Evolutionary conservation across 35 echinoderm and acorn worm species (phyloP).

Genomic region (Holothuria glaberrima): DNA sequence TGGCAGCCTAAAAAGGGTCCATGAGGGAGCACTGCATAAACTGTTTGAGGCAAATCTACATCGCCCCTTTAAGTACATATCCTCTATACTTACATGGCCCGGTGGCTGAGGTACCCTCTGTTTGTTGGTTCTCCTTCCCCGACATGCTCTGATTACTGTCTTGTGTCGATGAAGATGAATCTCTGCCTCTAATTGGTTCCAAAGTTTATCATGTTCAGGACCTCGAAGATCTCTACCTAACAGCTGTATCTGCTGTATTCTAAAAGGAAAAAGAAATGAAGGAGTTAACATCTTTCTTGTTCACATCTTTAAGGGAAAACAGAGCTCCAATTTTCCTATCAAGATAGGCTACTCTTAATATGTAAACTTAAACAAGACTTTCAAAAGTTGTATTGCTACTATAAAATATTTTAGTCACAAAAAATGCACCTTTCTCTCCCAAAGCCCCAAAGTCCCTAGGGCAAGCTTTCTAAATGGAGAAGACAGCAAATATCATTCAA

Average conservation of each 20-base stretch:
- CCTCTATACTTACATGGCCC: constrained; percentile 80
- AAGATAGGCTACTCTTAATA: too few species aligned
- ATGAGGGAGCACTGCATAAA: too few species aligned
- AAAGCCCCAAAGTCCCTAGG: too few species aligned
- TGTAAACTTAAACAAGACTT: too few species aligned
- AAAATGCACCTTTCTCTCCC: too few species aligned
- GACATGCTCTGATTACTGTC: constrained; percentile 88
- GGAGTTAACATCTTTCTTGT: neutral
- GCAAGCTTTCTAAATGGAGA: too few species aligned
- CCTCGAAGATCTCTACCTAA: constrained; percentile 91
- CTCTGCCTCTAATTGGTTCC: constrained; percentile 98
- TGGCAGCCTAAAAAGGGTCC: too few species aligned
- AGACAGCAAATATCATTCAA: too few species aligned
- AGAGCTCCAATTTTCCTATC: neutral
- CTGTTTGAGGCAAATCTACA: too few species aligned
- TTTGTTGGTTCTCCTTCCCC: constrained; percentile 68
- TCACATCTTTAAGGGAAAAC: neutral
- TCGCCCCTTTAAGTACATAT: too few species aligned
- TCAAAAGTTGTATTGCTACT: too few species aligned
- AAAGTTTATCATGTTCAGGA: constrained; percentile 96
- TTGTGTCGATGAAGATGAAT: constrained; percentile 96
- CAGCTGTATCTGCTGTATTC: constrained; percentile 98
- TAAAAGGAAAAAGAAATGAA: constrained; percentile 3
- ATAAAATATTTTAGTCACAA: too few species aligned
- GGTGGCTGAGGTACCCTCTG: constrained; percentile 85